Base-by-base conservation (phyloP, 1,140 invertebrate genomes). In the Drosophila navojoa region DNA sequence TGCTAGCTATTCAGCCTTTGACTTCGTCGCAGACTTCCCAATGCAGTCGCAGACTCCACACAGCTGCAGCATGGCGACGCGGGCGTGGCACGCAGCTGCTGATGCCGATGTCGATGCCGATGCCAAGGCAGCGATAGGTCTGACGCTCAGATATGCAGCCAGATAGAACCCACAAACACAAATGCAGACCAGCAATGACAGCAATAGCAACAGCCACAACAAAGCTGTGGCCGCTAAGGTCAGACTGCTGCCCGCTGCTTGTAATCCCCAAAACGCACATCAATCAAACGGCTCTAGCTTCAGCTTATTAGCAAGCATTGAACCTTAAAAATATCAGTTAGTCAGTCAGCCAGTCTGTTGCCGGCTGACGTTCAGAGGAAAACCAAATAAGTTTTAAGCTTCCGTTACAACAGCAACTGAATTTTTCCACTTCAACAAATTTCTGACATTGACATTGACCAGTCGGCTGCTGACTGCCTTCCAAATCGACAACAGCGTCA, bases 391-490 rank as follows among this genome's bases (percentile, higher is more conserved):
- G 11, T 69, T 75, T 59, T 54, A 66, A 40, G 76, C 44, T 53
- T 47, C 57, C 38, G 42, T 74, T 76, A 73, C 74, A 73, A 50
- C 61, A 55, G 67, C 63, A 58, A 69, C 68, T 70, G 60, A 68
- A 75, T 77, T 79, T 82, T 87, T 87, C 84, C 84, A 89, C 85
- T 89, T 80, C 66, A 89, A 71, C 63, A 68, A 68, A 84, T 89
- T 82, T 79, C 84, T 89, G 84, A 89, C 84, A 89, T 89, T 89
- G 84, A 89, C 84, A 89, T 89, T 89, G 84, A 89, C 79, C 82
- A 76, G 40, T 55, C 53, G 47, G 42, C 53, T 44, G 25, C 42
- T 53, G 50, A 7, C 22, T 29, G 47, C 58, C 50, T 64, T 44
- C 63, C 54, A 77, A 72, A 85, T 82, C 81, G 77, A 80, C 77